A percentile compares a stretch with the other conserved stretches of the same genome.
Conservation (phyloP, 2,797 vertebrate species). For the Masticophis lateralis region DNA sequence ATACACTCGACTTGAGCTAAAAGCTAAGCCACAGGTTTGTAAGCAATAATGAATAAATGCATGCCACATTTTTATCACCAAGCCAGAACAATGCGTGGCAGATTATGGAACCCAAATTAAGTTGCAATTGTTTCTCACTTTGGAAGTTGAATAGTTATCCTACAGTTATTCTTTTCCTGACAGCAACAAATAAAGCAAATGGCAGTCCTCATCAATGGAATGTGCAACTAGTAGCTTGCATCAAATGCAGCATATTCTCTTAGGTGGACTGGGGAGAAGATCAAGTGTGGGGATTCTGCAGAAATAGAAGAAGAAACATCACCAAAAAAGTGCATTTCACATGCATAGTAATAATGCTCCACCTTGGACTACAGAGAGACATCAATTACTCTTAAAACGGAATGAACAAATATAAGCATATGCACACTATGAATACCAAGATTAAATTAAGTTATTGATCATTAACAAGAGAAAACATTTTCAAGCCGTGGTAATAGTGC, state of each 20-base stretch:
- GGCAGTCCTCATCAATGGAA: neutral
- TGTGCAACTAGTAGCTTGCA: neutral
- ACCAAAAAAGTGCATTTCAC: neutral
- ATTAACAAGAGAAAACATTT: neutral
- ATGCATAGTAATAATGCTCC: rapidly evolving
- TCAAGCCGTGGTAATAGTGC: neutral
- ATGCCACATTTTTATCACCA: neutral
- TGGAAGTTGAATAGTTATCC: rapidly evolving
- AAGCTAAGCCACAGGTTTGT: neutral
- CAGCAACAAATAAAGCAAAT: rapidly evolving
- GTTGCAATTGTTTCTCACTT: rapidly evolving
- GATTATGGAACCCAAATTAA: neutral
- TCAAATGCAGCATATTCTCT: constrained; percentile 15
- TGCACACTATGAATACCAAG: neutral
- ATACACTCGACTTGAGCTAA: neutral
- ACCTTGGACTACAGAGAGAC: neutral
- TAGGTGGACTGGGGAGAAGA: rapidly evolving
- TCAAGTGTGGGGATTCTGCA: constrained; percentile 78
- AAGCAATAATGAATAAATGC: neutral
- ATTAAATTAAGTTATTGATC: neutral
- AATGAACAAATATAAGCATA: neutral
- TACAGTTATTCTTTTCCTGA: neutral
- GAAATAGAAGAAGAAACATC: neutral
- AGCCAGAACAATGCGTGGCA: rapidly evolving
- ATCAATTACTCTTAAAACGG: neutral